Evolutionary conservation across 1,140 invertebrate species (phyloP), one percentile per base, ranked within the genome.

Genomic region (Sipha flava): DNA sequence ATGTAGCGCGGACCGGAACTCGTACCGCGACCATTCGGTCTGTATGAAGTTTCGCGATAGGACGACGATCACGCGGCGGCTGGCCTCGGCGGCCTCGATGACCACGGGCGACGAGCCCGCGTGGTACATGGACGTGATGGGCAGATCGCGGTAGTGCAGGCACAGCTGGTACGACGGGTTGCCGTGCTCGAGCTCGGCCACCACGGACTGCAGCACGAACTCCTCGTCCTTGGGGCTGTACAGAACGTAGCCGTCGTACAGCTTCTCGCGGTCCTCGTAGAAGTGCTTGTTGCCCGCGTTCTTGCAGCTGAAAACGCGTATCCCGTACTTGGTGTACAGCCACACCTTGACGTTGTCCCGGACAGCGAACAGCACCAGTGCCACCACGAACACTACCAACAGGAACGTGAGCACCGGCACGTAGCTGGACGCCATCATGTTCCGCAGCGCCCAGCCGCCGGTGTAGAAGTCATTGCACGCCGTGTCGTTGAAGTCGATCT

Each of bases 181-280:
- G 3, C 90, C 91, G 80, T 92, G 91, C 85, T 98, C 95, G 68
- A 98, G 85, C 83, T 95, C 93, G 2, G 90, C 90, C 3, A 92
- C 92, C 52, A 98, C 88, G 10, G 92, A 92, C 82, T 94, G 92
- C 34, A 93, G 87, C 0, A 97, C 92, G 84, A 95, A 95, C 84
- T 95, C 91, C 83, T 96, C 93, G 86, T 98, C 95, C 85, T 95
- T 94, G 23, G 94, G 92, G 81, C 94, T 95, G 86, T 98, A 97
- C 81, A 94, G 92, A 4, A 98, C 91, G 85, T 96, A 97, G 47
- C 93, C 95, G 84, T 98, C 96, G 86, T 95, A 97, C 14, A 95
- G 86, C 83, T 95, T 95, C 83, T 95, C 93, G 66, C 90, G 89
- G 81, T 94, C 92, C 84, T 92, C 91, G 83, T 89, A 90, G 68